A percentile compares a stretch with the other conserved stretches of the same genome.
phyloP scores from a whole-genome alignment of 2,797 vertebrate species.

The Limnodromus scolopaceus region DNA sequence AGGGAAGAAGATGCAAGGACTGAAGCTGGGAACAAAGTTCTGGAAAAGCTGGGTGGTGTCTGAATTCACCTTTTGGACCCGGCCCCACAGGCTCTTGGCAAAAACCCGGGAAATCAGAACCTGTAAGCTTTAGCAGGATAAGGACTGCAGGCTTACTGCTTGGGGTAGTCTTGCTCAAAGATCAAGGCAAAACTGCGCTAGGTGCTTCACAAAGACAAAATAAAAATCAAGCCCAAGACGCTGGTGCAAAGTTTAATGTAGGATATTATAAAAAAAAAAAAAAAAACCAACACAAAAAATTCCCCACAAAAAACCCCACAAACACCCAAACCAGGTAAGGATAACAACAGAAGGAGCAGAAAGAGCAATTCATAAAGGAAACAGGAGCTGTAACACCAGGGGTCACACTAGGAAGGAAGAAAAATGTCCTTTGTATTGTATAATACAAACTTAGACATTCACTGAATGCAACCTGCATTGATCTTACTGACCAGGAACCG shows the following conservation, averaged over 20 bases:
- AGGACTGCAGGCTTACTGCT: not conserved
- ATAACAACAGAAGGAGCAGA: not conserved
- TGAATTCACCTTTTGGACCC: not conserved
- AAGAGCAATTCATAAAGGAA: not conserved
- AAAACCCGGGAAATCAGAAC: not conserved
- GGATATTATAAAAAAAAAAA: not conserved
- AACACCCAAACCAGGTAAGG: not conserved
- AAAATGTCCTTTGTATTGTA: not conserved
- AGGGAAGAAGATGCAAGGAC: not conserved
- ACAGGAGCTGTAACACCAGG: not conserved
- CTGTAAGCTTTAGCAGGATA: not conserved
- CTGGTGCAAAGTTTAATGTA: not conserved
- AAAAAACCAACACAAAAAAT: not conserved
- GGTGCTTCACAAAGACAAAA: not conserved
- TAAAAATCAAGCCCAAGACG: not conserved
- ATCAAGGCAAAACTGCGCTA: not conserved
- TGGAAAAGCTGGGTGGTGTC: not conserved
- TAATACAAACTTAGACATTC: not conserved
- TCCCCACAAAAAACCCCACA: not conserved
- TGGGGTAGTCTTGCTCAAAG: not conserved
- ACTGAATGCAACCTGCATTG: not conserved
- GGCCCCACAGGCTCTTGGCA: not conserved
- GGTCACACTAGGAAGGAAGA: not conserved
- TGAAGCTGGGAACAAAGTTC: conserved; percentile 33
- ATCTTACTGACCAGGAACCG: not conserved